phyloP scores from a whole-genome alignment of 2,797 vertebrate species.

The Podargus strigoides region DNA sequence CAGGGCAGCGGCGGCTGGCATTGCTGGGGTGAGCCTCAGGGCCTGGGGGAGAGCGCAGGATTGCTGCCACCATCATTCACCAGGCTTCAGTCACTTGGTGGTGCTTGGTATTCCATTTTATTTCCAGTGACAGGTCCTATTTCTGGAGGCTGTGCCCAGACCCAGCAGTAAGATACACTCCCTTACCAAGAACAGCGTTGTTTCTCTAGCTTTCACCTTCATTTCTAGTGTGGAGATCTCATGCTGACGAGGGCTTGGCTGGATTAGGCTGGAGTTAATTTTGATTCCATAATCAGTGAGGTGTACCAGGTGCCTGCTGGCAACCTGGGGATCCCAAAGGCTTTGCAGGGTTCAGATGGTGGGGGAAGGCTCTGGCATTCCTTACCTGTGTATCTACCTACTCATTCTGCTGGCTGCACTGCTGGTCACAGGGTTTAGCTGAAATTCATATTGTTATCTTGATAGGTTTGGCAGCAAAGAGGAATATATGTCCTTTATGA shows the following conservation, averaged over 20 bases:
- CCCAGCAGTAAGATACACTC: neutral
- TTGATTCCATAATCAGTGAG: neutral
- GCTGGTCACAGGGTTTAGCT: neutral
- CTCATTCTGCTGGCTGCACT: neutral
- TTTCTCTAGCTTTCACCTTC: neutral
- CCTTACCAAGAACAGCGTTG: neutral
- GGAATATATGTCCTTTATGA: constrained; percentile 99
- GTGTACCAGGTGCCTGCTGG: neutral
- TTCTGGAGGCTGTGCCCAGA: neutral
- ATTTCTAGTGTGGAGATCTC: neutral
- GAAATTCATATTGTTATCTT: neutral
- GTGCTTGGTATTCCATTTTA: neutral
- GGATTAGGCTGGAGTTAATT: neutral
- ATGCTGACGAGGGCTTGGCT: neutral
- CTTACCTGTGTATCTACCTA: rapidly evolving
- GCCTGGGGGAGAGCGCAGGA: neutral
- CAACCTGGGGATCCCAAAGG: neutral
- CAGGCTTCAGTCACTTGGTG: neutral
- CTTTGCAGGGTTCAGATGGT: neutral
- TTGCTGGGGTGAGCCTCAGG: neutral
- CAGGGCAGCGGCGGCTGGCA: rapidly evolving
- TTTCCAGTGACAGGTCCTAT: neutral
- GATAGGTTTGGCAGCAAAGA: constrained; percentile 96
- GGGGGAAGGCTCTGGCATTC: neutral
- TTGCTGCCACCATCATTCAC: neutral